Percentiles rank a stretch among this genome's conserved stretches.
Evolutionary conservation across 2,113 vertebrate species (phyloP).

Genomic region (Cottus gobio): DNA sequence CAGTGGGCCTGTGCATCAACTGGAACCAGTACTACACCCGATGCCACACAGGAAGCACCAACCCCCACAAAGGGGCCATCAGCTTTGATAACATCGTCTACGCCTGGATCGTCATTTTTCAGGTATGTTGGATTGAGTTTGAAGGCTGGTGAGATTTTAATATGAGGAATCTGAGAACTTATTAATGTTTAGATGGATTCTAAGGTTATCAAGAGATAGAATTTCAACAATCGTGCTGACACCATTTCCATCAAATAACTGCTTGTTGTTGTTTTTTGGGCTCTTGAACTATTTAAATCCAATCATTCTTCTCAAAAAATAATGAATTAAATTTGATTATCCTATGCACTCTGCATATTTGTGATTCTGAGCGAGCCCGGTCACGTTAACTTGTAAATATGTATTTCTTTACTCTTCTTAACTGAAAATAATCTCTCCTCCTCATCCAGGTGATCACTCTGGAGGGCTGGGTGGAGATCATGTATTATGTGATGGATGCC

Average conservation of each 20-base stretch:
- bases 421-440: not conserved
- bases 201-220: not conserved
- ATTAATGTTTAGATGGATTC: not conserved
- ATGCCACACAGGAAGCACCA: constrained; percentile 91
- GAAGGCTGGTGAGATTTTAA: not conserved
- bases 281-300: not conserved
- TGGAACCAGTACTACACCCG: constrained; percentile 98
- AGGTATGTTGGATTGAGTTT: constrained; percentile 80
- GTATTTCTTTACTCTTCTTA: not conserved
- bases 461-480: constrained; percentile 99
- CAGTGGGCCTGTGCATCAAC: constrained; percentile 89
- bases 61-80: constrained; percentile 98
- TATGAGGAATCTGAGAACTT: not conserved
- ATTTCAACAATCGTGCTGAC: not conserved
- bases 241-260: not conserved
- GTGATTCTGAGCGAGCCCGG: not conserved
- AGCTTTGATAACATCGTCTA: constrained; percentile 99
- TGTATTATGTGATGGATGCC: constrained; percentile 99
- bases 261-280: not conserved
- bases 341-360: not conserved
- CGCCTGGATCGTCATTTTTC: constrained; percentile 99
- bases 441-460: constrained; percentile 92
- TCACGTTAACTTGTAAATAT: not conserved
- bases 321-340: not conserved
- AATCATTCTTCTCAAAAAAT: not conserved